Percentiles rank a stretch among this genome's conserved stretches.
Evolutionary conservation across 2,797 vertebrate genomes (phyloP).

Genomic region (Gobionotothen gibberifrons): DNA sequence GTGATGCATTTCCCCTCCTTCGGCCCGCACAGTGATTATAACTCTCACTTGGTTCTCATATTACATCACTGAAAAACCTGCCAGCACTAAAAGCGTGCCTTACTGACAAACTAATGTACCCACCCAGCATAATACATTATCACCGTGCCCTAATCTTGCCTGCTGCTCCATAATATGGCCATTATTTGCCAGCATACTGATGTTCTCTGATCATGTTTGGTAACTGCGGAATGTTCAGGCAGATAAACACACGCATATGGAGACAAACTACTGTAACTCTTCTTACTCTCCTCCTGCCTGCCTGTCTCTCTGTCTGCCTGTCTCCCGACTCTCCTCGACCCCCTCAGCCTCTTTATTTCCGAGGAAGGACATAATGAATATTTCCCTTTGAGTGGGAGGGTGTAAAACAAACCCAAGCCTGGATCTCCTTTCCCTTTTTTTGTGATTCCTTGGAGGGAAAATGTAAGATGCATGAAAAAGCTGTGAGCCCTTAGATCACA

Average conservation of each 20-base stretch:
- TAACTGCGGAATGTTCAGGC: conserved; percentile 48
- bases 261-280: conserved; percentile 21
- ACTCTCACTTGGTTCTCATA: conserved; percentile 72
- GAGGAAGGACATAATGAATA: conserved; percentile 78
- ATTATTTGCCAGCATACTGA: conserved; percentile 64
- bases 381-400: conserved; percentile 80
- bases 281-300: conserved; percentile 16
- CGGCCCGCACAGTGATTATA: conserved; percentile 57
- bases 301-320: conserved; percentile 4
- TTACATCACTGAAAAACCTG: conserved; percentile 67
- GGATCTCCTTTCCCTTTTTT: conserved; percentile 52
- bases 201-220: conserved; percentile 62
- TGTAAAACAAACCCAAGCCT: conserved; percentile 72
- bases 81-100: conserved; percentile 60
- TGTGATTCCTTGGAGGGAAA: conserved; percentile 62
- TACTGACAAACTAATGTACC: conserved; percentile 73
- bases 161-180: conserved; percentile 57
- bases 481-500: conserved; percentile 58
- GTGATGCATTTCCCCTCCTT: conserved; percentile 65
- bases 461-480: conserved; percentile 66
- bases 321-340: conserved; percentile 15
- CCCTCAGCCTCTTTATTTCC: conserved; percentile 48
- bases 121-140: conserved; percentile 50
- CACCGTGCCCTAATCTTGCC: conserved; percentile 52
- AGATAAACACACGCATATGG: conserved; percentile 43